Percentiles rank a stretch among this genome's conserved stretches.
phyloP scores from a whole-genome alignment of 1,140 invertebrate genomes.

The Bombus superbus region DNA sequence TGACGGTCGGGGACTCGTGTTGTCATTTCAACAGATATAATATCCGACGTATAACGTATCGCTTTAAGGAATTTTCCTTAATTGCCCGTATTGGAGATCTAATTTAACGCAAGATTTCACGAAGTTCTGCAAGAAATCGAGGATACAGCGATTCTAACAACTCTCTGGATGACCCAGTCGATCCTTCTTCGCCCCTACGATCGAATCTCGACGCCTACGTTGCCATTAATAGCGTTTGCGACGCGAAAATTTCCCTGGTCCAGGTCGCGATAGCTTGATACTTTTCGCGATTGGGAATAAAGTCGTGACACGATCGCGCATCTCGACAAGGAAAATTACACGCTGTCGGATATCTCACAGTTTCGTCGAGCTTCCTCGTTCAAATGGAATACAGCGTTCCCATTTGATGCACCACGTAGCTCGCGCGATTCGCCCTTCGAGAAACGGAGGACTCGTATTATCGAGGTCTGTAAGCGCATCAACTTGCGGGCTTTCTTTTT shows the following conservation, averaged over 20 bases:
- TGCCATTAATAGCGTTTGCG: not conserved
- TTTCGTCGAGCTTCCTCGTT: not conserved
- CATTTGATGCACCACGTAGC: not conserved
- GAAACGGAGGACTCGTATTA: not conserved
- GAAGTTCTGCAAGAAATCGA: no score
- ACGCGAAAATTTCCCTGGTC: not conserved
- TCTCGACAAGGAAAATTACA: not conserved
- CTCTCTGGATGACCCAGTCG: no score
- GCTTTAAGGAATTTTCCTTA: no score
- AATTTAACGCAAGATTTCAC: no score
- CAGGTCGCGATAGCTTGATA: not conserved
- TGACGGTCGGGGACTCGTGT: no score
- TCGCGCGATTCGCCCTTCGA: not conserved
- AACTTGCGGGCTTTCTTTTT: not conserved
- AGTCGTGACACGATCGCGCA: not conserved
- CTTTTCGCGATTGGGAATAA: slow-evolving; percentile 18
- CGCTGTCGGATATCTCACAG: not conserved
- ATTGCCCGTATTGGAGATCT: no score
- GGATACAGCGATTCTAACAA: no score
- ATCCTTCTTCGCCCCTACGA: no score
- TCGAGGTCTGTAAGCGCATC: not conserved
- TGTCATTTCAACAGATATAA: no score
- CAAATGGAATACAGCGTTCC: not conserved
- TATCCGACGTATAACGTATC: no score
- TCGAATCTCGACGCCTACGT: not conserved